Evolutionary conservation across 2,113 vertebrate genomes (phyloP), one percentile per base, ranked within the genome.

Genomic region (Alethe castanea): DNA sequence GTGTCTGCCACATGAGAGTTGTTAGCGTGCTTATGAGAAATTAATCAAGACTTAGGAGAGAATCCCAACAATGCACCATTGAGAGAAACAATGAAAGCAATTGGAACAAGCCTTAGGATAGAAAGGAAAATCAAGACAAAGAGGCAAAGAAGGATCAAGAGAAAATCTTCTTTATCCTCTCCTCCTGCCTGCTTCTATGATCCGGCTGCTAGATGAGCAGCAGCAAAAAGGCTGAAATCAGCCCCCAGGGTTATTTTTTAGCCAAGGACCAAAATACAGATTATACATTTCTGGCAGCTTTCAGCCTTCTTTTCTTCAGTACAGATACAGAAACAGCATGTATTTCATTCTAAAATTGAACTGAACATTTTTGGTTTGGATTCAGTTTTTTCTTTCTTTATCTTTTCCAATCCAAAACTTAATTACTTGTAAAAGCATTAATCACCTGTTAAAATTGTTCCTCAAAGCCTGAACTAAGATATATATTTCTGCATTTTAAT

Each of bases 101-200:
- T 24, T 70, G 42, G 89, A 92, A 64, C 16, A 78, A 89, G 56
- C 38, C 64, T 78, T 38, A 81, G 16, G 47, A 89, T 12, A 92
- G 56, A 84, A 83, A 91, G 25, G 56, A 74, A 92, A 77, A 89
- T 54, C 35, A 85, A 80, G 69, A 87, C 20, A 84, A 86, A 92
- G 72, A 36, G 28, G 33, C 14, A 84, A 71, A 5, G 40, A 85
- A 85, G 50, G 66, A 90, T 60, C 57, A 79, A 90, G 59, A 65
- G 60, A 66, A 94, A 79, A 92, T 79, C 67, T 70, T 57, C 83
- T 87, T 90, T 93, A 95, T 72, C 74, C 28, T 88, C 33, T 53
- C 33, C 26, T 91, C 53, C 65, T 64, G 38, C 65, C 81, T 67
- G 65, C 48, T 91, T 36, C 35, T 76, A 23, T 56, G 61, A 93